These are phyloP conservation scores for Ceratoteleas bidentatus DNA, from an alignment of 1,140 invertebrate species.

Conservation along the genomic window DNA sequence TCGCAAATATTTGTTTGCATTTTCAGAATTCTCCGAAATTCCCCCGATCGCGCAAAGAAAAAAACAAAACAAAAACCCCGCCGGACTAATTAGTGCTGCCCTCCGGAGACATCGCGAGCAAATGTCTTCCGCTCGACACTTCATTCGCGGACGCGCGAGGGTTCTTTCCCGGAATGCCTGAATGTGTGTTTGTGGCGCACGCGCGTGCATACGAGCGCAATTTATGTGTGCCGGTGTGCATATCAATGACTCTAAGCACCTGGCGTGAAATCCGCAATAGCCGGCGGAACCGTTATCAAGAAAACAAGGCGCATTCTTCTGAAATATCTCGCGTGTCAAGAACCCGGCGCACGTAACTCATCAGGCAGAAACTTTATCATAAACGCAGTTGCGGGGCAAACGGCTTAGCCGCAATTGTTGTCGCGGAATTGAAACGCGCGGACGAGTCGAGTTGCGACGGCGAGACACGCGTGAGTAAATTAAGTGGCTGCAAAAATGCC, in stretches of 20 bases:
- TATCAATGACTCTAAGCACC: constrained; percentile 61
- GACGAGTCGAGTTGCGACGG: too few species aligned
- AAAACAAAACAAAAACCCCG: constrained; percentile 1
- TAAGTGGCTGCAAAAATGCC: too few species aligned
- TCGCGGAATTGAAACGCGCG: background rate
- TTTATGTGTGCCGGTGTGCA: constrained; percentile 43
- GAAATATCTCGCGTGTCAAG: constrained; percentile 58
- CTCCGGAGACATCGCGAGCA: constrained; percentile 13
- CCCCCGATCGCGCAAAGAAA: constrained; percentile 20
- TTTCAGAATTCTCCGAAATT: constrained; percentile 16
- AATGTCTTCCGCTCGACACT: constrained; percentile 33
- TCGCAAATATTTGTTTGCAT: constrained; percentile 30
- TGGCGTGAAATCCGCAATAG: constrained; percentile 61
- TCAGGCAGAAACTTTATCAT: constrained; percentile 47
- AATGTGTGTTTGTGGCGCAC: background rate
- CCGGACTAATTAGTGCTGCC: constrained; percentile 32
- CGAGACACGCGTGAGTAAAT: too few species aligned
- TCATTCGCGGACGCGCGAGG: constrained; percentile 9
- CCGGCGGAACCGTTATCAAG: constrained; percentile 62
- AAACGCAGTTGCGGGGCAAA: constrained; percentile 23
- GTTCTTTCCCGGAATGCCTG: background rate
- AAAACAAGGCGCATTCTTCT: constrained; percentile 58
- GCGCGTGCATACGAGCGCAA: constrained; percentile 6
- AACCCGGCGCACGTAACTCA: constrained; percentile 49
- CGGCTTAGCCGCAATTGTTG: background rate